Percentiles rank a stretch among this genome's conserved stretches.
Conservation (phyloP, 2,797 vertebrate species). For the Heterohyrax brucei region DNA sequence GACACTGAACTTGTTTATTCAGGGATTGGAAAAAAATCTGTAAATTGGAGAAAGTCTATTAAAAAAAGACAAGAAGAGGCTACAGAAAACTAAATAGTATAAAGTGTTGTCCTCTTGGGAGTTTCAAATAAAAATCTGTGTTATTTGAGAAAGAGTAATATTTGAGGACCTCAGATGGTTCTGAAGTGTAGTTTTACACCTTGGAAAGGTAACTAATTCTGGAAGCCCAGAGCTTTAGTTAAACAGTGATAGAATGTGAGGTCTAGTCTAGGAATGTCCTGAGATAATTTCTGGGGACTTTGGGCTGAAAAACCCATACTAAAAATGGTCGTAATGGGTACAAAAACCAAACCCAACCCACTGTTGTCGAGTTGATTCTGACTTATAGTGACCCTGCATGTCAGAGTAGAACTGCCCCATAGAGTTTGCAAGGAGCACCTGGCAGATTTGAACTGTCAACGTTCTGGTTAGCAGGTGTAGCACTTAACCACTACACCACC, state of each 20-base stretch:
- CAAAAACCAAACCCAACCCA: neutral
- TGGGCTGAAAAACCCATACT: neutral
- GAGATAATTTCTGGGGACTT: conserved; percentile 47
- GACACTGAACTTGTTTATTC: conserved; percentile 15
- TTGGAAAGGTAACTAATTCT: conserved; percentile 31
- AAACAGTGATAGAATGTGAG: neutral
- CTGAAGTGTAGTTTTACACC: neutral
- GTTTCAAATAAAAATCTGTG: conserved; percentile 42
- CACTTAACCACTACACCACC: too few relatives aligned
- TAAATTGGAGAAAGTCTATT: neutral
- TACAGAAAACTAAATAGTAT: neutral
- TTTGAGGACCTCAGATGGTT: conserved; percentile 47
- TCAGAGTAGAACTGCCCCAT: too few relatives aligned
- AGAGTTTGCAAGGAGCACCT: too few relatives aligned
- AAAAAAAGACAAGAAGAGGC: conserved; percentile 21
- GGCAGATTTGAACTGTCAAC: too few relatives aligned
- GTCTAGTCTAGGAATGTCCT: conserved; percentile 35
- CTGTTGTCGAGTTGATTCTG: too few relatives aligned
- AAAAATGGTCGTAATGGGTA: neutral
- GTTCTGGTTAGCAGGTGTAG: too few relatives aligned
- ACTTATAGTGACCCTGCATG: too few relatives aligned
- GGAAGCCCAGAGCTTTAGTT: neutral
- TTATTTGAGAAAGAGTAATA: conserved; percentile 56
- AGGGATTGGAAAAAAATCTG: neutral
- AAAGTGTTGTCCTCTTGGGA: neutral